Evolutionary conservation across 2,113 vertebrate genomes (phyloP).

Genomic region (Alouatta palliata): DNA sequence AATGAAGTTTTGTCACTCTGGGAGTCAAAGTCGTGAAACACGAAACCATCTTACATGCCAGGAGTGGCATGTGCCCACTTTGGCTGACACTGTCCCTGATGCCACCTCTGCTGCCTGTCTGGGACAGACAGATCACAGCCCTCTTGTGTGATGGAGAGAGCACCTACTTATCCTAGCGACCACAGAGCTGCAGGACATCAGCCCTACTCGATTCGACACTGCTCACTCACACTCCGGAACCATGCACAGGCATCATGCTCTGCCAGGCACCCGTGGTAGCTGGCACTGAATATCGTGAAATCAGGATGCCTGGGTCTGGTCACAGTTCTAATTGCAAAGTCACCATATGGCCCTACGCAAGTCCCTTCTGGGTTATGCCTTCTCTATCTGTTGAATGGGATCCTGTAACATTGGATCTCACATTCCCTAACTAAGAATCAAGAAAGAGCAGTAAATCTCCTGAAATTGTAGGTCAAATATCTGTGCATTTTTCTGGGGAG

Average conservation of each 20-base stretch:
- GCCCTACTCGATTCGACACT: accelerated
- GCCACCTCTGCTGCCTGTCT: neutral
- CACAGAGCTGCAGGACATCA: neutral
- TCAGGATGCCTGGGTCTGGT: neutral
- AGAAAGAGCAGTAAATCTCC: neutral
- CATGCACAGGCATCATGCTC: accelerated
- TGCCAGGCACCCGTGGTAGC: accelerated
- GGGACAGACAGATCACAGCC: neutral
- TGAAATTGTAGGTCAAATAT: neutral
- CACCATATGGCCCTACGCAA: neutral
- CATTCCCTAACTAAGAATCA: neutral
- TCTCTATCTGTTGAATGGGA: neutral
- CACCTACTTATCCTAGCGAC: accelerated
- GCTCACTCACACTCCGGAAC: neutral
- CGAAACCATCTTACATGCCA: accelerated
- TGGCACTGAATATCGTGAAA: neutral
- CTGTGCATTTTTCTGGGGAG: neutral
- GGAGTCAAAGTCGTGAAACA: neutral
- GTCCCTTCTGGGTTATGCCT: neutral
- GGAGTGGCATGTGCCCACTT: too few species aligned
- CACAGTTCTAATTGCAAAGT: neutral
- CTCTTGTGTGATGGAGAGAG: neutral
- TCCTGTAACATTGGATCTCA: neutral
- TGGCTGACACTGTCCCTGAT: too few species aligned
- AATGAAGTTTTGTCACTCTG: neutral